Evolutionary conservation across 2,888 invertebrate species (phyloP), one percentile per base, ranked within the genome.

Genomic region (Autographa pulchrina): DNA sequence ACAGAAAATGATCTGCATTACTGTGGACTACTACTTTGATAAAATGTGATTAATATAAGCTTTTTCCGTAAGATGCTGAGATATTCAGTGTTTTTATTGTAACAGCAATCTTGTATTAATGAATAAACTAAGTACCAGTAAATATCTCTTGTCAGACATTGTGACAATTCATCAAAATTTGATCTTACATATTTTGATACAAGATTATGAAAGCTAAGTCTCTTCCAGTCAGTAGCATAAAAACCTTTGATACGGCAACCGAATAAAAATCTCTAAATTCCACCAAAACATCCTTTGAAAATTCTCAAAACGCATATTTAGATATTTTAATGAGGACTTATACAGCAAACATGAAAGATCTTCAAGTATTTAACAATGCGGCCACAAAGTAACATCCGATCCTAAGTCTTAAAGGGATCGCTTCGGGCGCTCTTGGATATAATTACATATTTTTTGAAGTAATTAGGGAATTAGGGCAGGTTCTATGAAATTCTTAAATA

Each of bases 321-420:
- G 20, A 56, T 13, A 13, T 20, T 20, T 56, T 56, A 56, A 56
- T 20, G 54, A 54, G 54, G 20, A 54, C 20, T 11, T 54, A n/a
- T 13, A 56, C 13, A 11, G 54, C 13, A 20, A 56, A 56, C 54
- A 56, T 56, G 54, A 56, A 56, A 56, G 54, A 11, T 68, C 38
- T 61, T 63, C 68, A 65, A 18, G 16, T 20, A 65, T 48, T 41
- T 65, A 64, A 62, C 1, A 66, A 66, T n/a, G 58, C 9, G 16
- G 32, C 41, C 18, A 11, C 62, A 59, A 67, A 70, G 74, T 60
- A 65, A 62, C 20, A 41, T 64, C 66, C 35, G 48, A 35, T 70
- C 64, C 70, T 70, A 66, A 58, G 31, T 13, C 58, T 43, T 48
- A 18, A 48, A 18, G n/a, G 35, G 13, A 59, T 14, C 38, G 20